Conservation (phyloP, 2,113 vertebrate genomes). For the Nettapus auritus region DNA sequence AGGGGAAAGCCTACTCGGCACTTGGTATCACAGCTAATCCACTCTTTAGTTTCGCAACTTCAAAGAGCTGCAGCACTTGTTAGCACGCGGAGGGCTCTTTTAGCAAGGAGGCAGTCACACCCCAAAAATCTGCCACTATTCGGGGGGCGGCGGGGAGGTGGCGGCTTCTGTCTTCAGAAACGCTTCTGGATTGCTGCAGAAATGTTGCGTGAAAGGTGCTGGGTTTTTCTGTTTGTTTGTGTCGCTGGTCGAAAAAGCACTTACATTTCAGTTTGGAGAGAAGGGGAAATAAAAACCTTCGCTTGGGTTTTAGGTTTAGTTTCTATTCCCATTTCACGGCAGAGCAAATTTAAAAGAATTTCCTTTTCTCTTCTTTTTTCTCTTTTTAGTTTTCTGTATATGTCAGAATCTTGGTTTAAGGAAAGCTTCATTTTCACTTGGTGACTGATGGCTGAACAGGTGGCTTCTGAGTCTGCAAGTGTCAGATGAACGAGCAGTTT, state of each 20-base stretch:
- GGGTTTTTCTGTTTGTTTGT: background rate
- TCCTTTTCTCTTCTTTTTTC: background rate
- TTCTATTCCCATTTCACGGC: background rate
- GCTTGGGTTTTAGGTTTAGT: background rate
- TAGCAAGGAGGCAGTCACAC: conserved; percentile 25
- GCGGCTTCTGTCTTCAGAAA: background rate
- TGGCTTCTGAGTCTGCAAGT: conserved; percentile 79
- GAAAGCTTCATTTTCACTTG: conserved; percentile 85
- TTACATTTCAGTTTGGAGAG: background rate
- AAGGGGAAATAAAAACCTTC: conserved; percentile 8
- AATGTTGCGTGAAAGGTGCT: background rate
- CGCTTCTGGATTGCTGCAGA: background rate
- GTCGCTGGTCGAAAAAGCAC: background rate
- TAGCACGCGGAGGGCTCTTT: conserved; percentile 40
- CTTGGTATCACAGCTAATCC: conserved; percentile 65
- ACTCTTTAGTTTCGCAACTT: conserved; percentile 60
- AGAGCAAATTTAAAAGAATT: background rate
- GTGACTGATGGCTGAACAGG: conserved; percentile 91
- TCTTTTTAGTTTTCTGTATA: conserved; percentile 50
- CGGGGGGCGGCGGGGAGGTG: background rate
- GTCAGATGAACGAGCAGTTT: conserved; percentile 84
- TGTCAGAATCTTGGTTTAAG: conserved; percentile 81
- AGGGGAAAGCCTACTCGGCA: conserved; percentile 60
- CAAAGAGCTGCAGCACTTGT: conserved; percentile 64
- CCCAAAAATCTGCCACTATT: background rate